Evolutionary conservation across 2,113 vertebrate genomes (phyloP).

Genomic region (Taurulus bubalis): DNA sequence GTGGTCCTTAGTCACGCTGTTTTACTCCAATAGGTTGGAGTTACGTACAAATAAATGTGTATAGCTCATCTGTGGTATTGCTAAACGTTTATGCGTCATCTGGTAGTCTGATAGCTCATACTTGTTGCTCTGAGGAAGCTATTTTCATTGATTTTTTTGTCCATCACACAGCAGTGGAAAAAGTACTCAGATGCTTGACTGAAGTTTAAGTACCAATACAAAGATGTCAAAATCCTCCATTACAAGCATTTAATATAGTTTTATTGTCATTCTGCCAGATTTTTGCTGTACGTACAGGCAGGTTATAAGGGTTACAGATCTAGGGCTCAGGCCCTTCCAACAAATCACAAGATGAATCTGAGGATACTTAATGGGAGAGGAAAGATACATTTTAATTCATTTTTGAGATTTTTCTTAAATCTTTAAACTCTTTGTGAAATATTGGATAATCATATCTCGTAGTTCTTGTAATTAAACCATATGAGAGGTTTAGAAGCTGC

Average conservation of each 20-base stretch:
- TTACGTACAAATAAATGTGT: not conserved
- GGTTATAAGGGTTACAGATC: not conserved
- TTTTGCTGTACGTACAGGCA: not conserved
- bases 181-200: not conserved
- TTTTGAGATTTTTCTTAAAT: not conserved
- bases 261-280: not conserved
- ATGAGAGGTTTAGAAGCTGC: not conserved
- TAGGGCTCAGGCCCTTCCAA: not conserved
- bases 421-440: not conserved
- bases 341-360: not conserved
- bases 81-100: not conserved
- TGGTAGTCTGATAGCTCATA: not conserved
- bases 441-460: not conserved
- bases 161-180: not conserved
- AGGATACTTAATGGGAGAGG: not conserved
- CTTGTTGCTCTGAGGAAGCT: not conserved
- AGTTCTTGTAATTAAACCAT: not conserved
- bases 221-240: not conserved
- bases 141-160: not conserved
- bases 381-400: not conserved
- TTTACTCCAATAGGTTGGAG: no score
- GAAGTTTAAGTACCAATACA: not conserved
- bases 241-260: not conserved
- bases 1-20: no score
- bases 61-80: not conserved